Percentiles rank a stretch among this genome's conserved stretches.
Conservation (phyloP, 2,888 invertebrate species). For the Brachynemurus nebulosus region DNA sequence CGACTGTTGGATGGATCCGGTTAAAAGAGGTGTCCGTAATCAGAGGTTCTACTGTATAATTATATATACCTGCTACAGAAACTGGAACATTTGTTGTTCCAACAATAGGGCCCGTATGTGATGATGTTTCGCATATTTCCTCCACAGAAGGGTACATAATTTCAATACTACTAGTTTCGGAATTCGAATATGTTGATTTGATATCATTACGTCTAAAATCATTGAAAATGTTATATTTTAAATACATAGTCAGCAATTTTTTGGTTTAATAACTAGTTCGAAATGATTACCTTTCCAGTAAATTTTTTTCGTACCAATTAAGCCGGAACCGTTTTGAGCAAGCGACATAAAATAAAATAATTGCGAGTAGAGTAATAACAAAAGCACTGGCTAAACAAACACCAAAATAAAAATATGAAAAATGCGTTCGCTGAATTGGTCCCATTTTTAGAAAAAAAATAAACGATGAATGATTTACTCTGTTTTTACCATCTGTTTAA, state of each 20-base stretch:
- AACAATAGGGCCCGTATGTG: conserved; percentile 1
- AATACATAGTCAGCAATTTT: too few species aligned
- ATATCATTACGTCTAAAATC: not conserved
- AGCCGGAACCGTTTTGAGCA: conserved; percentile 8
- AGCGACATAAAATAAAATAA: conserved; percentile 9
- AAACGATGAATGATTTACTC: not conserved
- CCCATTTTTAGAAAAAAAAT: not conserved
- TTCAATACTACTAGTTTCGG: conserved; percentile 8
- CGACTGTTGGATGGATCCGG: too few species aligned
- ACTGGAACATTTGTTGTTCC: conserved; percentile 8
- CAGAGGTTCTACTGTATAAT: too few species aligned
- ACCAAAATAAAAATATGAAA: conserved; percentile 10
- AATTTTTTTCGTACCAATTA: conserved; percentile 11
- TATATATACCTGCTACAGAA: conserved; percentile 3
- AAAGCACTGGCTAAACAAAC: conserved; percentile 5
- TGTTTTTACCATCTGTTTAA: not conserved
- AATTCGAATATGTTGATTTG: not conserved
- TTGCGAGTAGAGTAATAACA: conserved; percentile 5
- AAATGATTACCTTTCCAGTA: conserved; percentile 7
- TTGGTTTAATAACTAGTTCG: too few species aligned
- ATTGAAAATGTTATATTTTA: too few species aligned
- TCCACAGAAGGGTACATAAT: conserved; percentile 9
- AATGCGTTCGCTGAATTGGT: not conserved
- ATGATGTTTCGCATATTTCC: not conserved
- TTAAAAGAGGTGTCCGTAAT: too few species aligned